phyloP scores from a whole-genome alignment of 2,113 vertebrate genomes.

The Hydrolagus affinis region DNA sequence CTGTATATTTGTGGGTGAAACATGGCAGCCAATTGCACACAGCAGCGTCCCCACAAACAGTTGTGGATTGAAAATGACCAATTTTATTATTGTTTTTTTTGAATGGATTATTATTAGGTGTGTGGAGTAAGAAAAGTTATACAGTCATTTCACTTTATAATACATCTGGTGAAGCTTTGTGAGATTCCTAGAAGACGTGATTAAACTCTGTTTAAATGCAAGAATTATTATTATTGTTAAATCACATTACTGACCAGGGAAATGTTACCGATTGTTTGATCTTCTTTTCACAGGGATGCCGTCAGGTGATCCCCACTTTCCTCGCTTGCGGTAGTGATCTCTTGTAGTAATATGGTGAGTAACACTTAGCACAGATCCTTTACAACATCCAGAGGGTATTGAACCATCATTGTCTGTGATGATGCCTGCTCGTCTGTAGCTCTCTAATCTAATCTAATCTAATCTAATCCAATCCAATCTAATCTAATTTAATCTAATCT shows the following conservation, averaged over 20 bases:
- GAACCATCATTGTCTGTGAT: not conserved
- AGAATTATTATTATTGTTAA: not conserved
- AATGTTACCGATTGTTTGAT: not conserved
- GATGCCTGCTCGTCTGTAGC: not conserved
- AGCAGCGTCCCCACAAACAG: too few species aligned
- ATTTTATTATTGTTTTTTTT: too few species aligned
- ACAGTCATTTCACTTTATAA: not conserved
- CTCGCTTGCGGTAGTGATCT: not conserved
- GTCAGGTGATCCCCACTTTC: not conserved
- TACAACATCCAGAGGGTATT: not conserved
- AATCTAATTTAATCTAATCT: too few species aligned
- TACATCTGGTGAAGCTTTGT: not conserved
- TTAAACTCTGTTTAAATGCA: not conserved
- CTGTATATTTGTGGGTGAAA: too few species aligned
- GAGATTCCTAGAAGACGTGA: not conserved
- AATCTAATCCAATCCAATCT: too few species aligned
- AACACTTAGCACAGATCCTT: not conserved
- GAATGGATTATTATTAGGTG: too few species aligned
- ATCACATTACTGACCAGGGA: not conserved
- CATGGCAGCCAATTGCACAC: too few species aligned
- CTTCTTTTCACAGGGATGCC: not conserved
- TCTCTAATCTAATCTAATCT: not conserved
- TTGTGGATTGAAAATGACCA: too few species aligned
- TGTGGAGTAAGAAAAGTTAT: too few species aligned
- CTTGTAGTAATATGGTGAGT: slow-evolving; percentile 3